These are phyloP conservation scores for Pterobdella sp. DNA, from an alignment of 2,888 invertebrate species.

Conservation along the genomic window DNA sequence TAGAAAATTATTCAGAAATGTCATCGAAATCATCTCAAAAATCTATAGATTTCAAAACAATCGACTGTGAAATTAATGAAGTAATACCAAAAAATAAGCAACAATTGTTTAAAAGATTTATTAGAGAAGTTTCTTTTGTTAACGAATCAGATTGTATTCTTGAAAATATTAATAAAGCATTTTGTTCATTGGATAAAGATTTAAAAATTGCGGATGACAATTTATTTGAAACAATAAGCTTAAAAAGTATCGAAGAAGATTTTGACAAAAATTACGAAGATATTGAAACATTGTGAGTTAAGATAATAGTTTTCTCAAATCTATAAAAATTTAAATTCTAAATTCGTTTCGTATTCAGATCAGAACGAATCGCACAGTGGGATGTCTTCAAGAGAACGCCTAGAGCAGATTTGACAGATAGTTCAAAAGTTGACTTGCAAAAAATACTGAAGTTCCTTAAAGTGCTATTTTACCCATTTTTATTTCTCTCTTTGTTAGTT, in stretches of 20 bases:
- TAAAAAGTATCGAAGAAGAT: neutral
- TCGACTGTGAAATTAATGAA: neutral
- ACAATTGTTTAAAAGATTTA: neutral
- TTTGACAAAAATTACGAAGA: neutral
- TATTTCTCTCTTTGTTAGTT: constrained; percentile 73
- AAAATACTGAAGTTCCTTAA: constrained; percentile 40
- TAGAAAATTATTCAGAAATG: neutral
- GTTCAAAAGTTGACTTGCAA: constrained; percentile 38
- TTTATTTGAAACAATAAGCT: neutral
- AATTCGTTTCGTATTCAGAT: neutral
- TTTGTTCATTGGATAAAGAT: neutral
- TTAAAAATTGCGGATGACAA: neutral
- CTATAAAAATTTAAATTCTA: neutral
- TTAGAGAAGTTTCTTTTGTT: neutral
- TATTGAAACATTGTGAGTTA: neutral
- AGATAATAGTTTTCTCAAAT: neutral
- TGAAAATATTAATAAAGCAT: neutral
- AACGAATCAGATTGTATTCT: neutral
- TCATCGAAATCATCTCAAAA: neutral
- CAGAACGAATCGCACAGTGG: constrained; percentile 39
- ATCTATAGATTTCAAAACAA: neutral
- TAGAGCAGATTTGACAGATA: constrained; percentile 38
- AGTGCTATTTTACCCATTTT: constrained; percentile 71
- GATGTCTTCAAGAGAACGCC: constrained; percentile 45
- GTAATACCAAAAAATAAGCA: neutral